Evolutionary conservation across 2,888 invertebrate species (phyloP), one percentile per base, ranked within the genome.

Genomic region (Proisotoma minuta): DNA sequence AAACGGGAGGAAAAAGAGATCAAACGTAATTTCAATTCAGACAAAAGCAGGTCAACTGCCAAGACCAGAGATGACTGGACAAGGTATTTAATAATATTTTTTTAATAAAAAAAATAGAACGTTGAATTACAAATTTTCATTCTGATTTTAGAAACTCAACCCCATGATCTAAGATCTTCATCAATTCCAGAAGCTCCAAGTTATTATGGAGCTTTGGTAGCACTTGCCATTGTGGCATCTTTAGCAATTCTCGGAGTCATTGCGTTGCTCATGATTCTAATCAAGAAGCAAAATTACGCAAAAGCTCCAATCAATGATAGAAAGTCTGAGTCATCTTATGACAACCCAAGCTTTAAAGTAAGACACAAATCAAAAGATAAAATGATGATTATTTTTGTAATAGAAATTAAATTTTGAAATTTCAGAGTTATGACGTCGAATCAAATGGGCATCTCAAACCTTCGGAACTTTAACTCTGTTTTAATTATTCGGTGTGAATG

Each of bases 261-360:
- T 51, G 84, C 91, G 57, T 80, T 93, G 54, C 80, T 91, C 51
- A 82, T 92, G 73, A 87, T 93, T 71, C 82, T 93, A 40, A 84
- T 93, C 75, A 83, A 87, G 74, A 82, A 91, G 75, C 83, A 75
- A 80, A 83, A 83, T 60, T 84, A 84, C 75, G 84, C 85, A 76
- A 87, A 87, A 77, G 84, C 87, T 76, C 87, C 90, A 68, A 90
- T 91, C 76, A 91, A 91, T 24, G 85, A 90, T 52, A 84, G 83
- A 40, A 89, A 90, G 76, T 86, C 84, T 72, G 89, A 91, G 61
- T 89, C 91, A n/a, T 89, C 91, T 49, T 92, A 92, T 76, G 92
- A 93, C 78, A 93, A 92, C 80, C 92, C 92, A 50, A 91, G 91
- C 75, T 93, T 92, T 82, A 93, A 93, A 84, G 89, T 92, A 78